A percentile compares a stretch with the other conserved stretches of the same genome.
These are phyloP conservation scores for Bubo blakistoni DNA, from an alignment of 2,113 vertebrate species.

Conservation along the genomic window DNA sequence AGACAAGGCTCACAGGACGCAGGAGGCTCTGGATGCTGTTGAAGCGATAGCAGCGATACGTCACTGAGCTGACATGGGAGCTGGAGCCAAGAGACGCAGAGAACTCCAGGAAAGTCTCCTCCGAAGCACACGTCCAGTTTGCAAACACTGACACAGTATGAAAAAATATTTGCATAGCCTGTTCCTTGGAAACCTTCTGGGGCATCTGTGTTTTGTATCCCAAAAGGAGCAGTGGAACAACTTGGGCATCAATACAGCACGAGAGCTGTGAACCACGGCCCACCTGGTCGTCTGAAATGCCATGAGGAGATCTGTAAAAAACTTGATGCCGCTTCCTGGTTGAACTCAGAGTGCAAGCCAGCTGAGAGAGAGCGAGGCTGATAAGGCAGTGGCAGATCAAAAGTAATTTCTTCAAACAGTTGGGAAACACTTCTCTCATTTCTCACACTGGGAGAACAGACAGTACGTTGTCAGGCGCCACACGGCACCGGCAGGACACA, in stretches of 20 bases:
- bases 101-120: background rate
- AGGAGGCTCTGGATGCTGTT: background rate
- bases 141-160: background rate
- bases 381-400: background rate
- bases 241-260: background rate
- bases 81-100: background rate
- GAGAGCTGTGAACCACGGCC: background rate
- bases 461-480: accelerated
- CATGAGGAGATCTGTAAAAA: background rate
- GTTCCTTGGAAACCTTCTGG: background rate
- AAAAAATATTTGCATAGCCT: background rate
- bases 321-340: background rate
- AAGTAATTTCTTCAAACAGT: background rate
- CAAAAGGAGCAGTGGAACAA: background rate
- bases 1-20: background rate
- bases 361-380: background rate
- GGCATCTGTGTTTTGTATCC: background rate
- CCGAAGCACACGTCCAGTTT: background rate
- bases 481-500: background rate
- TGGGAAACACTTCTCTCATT: background rate
- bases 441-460: background rate
- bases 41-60: background rate
- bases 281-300: background rate
- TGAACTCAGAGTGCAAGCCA: background rate
- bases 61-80: background rate